phyloP scores from a whole-genome alignment of 1,140 invertebrate genomes.

The Apolygus lucorum region DNA sequence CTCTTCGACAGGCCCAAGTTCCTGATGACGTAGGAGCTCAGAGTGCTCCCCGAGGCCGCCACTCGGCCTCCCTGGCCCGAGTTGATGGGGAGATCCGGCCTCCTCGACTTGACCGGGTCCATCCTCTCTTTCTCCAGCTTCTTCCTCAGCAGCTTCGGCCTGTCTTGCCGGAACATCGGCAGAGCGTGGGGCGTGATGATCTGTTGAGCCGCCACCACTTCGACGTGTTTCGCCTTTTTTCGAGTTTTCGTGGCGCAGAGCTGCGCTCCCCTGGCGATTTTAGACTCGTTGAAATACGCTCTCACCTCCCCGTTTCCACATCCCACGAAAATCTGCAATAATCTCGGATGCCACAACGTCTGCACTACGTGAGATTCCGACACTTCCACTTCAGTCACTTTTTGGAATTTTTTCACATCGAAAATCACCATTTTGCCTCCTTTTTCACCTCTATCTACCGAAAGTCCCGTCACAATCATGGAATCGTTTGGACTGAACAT shows the following conservation, averaged over 20 bases:
- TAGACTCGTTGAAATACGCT: conserved; percentile 80
- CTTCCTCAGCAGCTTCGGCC: conserved; percentile 79
- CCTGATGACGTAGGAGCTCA: conserved; percentile 94
- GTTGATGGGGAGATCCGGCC: conserved; percentile 96
- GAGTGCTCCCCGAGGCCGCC: conserved; percentile 86
- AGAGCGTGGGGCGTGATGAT: conserved; percentile 97
- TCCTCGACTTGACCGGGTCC: conserved; percentile 83
- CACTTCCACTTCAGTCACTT: conserved; percentile 64
- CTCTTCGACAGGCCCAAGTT: conserved; percentile 89
- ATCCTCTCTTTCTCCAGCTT: conserved; percentile 84
- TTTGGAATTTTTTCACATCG: conserved; percentile 65
- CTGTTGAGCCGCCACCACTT: conserved; percentile 81
- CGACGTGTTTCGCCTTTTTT: conserved; percentile 67
- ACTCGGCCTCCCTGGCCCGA: conserved; percentile 84
- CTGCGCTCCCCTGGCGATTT: conserved; percentile 81
- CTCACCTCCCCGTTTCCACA: conserved; percentile 86
- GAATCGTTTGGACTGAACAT: conserved; percentile 90
- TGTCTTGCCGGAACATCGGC: conserved; percentile 88
- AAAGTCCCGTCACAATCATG: conserved; percentile 80
- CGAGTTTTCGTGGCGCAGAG: conserved; percentile 77
- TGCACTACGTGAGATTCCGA: conserved; percentile 77
- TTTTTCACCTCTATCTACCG: conserved; percentile 59
- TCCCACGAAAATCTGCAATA: conserved; percentile 93
- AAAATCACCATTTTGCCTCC: conserved; percentile 74
- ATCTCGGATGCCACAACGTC: conserved; percentile 88